Evolutionary conservation across 2,797 vertebrate species (phyloP).

Genomic region (Cirrhinus mrigala): DNA sequence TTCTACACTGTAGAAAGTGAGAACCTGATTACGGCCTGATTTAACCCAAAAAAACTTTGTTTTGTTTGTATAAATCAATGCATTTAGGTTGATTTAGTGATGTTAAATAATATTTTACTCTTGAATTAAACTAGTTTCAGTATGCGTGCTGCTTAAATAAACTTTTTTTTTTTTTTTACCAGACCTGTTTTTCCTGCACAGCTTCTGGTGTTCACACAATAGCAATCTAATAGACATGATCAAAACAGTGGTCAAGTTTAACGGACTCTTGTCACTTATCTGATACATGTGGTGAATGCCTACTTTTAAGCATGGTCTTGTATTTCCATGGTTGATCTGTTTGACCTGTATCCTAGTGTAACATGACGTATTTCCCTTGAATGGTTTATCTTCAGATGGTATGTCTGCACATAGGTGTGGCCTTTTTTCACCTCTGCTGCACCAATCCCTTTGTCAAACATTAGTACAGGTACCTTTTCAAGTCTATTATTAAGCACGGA

Average conservation of each 20-base stretch:
- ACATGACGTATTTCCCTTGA: neutral
- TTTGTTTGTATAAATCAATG: neutral
- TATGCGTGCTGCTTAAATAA: neutral
- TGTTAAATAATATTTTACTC: neutral
- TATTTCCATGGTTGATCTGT: neutral
- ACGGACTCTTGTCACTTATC: neutral
- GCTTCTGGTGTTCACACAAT: neutral
- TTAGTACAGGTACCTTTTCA: neutral
- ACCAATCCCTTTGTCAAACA: neutral
- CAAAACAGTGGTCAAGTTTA: neutral
- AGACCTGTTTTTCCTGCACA: neutral
- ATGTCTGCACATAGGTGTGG: neutral
- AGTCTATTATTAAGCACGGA: neutral
- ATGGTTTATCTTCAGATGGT: neutral
- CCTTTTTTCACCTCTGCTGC: neutral
- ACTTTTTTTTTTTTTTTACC: neutral
- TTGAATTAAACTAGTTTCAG: neutral
- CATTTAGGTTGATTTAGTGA: neutral
- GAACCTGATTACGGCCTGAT: neutral
- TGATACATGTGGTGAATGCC: neutral
- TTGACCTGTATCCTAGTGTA: neutral
- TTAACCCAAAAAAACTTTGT: no score
- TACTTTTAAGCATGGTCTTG: neutral
- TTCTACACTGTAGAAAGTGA: neutral
- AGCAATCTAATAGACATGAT: neutral